Percentiles rank a stretch among this genome's conserved stretches.
Conservation (phyloP, 2,888 invertebrate species). For the Lucinisca nassula region DNA sequence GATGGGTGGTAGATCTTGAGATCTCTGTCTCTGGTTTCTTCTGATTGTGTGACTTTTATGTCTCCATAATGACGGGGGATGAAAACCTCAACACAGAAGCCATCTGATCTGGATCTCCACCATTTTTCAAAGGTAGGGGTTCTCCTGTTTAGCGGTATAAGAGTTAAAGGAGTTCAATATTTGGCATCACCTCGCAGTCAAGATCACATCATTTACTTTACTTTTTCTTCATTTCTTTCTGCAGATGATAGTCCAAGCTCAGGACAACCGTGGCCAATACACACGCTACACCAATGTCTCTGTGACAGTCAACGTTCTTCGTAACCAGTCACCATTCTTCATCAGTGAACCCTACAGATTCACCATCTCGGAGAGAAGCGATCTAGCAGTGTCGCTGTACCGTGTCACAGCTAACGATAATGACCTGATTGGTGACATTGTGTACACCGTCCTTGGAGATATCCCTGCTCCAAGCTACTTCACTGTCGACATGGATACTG, state of each 20-base stretch:
- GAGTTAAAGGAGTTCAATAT: too few relatives aligned
- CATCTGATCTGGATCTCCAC: too few relatives aligned
- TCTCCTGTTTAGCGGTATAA: too few relatives aligned
- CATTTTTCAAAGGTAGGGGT: too few relatives aligned
- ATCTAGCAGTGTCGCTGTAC: conserved; percentile 68
- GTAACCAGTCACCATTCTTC: conserved; percentile 82
- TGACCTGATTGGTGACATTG: conserved; percentile 75
- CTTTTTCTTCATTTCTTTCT: background rate
- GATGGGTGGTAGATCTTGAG: too few relatives aligned
- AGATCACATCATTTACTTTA: too few relatives aligned
- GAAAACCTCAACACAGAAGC: too few relatives aligned
- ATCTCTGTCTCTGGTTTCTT: too few relatives aligned
- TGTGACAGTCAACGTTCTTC: conserved; percentile 76
- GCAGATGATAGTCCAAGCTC: conserved; percentile 74
- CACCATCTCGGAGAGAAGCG: conserved; percentile 64
- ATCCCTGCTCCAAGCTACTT: conserved; percentile 76
- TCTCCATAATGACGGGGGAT: too few relatives aligned
- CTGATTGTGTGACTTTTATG: too few relatives aligned
- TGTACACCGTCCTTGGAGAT: conserved; percentile 74
- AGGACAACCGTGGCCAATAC: conserved; percentile 73
- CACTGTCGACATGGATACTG: conserved; percentile 66
- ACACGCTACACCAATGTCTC: conserved; percentile 73
- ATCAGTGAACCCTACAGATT: conserved; percentile 73
- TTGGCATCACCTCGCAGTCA: too few relatives aligned
- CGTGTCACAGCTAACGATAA: conserved; percentile 77